These are phyloP conservation scores for Lipotes vexillifer DNA, from an alignment of 2,113 vertebrate species.

Conservation along the genomic window DNA sequence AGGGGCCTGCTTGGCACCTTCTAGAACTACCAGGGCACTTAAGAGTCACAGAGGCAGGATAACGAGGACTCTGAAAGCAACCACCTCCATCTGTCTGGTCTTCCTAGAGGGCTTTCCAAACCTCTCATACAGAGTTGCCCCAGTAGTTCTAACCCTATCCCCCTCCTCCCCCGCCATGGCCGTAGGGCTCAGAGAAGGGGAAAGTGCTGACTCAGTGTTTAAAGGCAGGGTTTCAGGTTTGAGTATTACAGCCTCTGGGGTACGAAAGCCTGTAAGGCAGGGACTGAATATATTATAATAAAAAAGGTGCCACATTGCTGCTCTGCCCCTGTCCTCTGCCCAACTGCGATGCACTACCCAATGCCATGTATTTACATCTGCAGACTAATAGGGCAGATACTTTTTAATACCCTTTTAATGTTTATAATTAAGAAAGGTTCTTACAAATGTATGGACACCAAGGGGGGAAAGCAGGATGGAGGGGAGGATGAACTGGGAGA, in stretches of 20 bases:
- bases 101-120: not conserved
- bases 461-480: too few relatives aligned
- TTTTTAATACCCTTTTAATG: constrained; percentile 31
- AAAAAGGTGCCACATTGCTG: rapidly evolving
- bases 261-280: not conserved
- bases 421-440: constrained; percentile 40
- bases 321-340: too few relatives aligned
- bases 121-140: not conserved
- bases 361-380: not conserved
- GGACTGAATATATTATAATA: not conserved
- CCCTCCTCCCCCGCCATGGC: rapidly evolving
- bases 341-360: not conserved
- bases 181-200: not conserved
- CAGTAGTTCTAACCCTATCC: not conserved
- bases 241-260: too few relatives aligned
- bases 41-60: not conserved
- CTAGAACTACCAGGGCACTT: not conserved
- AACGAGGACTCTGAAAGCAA: not conserved
- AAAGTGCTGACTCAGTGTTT: not conserved
- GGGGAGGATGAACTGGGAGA: too few relatives aligned
- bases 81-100: too few relatives aligned
- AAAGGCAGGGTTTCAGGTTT: not conserved
- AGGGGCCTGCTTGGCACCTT: not conserved
- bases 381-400: not conserved
- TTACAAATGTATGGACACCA: not conserved